These are phyloP conservation scores for Pegoplata infirma DNA, from an alignment of 2,888 invertebrate species.

Conservation along the genomic window DNA sequence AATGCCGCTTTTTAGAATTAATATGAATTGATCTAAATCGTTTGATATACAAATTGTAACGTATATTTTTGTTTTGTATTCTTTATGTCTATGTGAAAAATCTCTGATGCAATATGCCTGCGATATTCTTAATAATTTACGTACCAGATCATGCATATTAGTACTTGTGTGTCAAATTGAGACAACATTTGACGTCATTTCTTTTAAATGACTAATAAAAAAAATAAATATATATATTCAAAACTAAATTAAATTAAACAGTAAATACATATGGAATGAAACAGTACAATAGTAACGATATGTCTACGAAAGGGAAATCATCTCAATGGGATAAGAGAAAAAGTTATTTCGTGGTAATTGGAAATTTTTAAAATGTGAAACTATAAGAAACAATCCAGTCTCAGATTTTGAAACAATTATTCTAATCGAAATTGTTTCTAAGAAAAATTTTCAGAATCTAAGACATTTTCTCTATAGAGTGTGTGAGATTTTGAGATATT, in stretches of 20 bases:
- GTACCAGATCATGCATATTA: slow-evolving; percentile 22
- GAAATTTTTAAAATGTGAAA: too few species aligned
- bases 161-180: slow-evolving; percentile 19
- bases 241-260: slow-evolving; percentile 49
- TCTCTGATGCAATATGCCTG: slow-evolving; percentile 30
- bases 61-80: slow-evolving; percentile 5
- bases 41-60: slow-evolving; percentile 24
- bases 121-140: slow-evolving; percentile 30
- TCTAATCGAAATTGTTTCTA: too few species aligned
- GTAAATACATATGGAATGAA: neutral
- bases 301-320: neutral
- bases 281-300: neutral
- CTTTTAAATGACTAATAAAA: slow-evolving; percentile 57
- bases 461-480: too few species aligned
- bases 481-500: too few species aligned
- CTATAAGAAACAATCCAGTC: too few species aligned
- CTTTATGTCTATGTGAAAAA: neutral
- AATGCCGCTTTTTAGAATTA: slow-evolving; percentile 45
- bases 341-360: neutral
- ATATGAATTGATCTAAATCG: slow-evolving; percentile 38
- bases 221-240: too few species aligned
- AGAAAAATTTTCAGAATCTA: too few species aligned
- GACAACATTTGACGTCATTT: slow-evolving; percentile 55
- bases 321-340: slow-evolving; percentile 19
- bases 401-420: too few species aligned